Percentiles rank a stretch among this genome's conserved stretches.
phyloP scores from a whole-genome alignment of 2,113 vertebrate species.

The Clarias batrachus region DNA sequence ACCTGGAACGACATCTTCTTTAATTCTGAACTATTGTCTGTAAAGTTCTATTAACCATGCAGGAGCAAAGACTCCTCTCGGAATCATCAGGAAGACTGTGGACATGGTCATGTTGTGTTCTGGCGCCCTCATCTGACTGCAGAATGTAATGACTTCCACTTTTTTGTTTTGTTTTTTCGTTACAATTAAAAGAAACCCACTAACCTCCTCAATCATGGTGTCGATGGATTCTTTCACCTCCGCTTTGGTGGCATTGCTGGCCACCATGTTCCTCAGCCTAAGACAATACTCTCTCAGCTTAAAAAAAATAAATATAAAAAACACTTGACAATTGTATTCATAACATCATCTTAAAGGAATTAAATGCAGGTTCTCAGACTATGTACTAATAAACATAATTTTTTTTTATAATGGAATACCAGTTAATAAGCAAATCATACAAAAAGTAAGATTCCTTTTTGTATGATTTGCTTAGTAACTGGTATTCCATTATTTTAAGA shows the following conservation, averaged over 20 bases:
- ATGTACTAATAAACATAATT: background rate
- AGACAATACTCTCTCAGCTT: slow-evolving; percentile 96
- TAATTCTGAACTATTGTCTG: background rate
- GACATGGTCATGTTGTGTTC: slow-evolving; percentile 28
- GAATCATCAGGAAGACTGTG: background rate
- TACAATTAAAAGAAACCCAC: slow-evolving; percentile 12
- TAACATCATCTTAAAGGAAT: background rate
- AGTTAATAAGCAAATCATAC: background rate
- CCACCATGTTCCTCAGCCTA: slow-evolving; percentile 88
- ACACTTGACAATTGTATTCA: background rate
- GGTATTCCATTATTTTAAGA: background rate
- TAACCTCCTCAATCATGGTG: slow-evolving; percentile 95
- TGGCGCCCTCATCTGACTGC: slow-evolving; percentile 66
- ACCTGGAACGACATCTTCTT: background rate
- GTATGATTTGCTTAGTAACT: background rate
- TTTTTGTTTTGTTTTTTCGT: background rate
- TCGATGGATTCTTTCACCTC: slow-evolving; percentile 83
- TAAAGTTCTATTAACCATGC: background rate
- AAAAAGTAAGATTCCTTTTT: background rate
- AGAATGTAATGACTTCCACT: slow-evolving; percentile 8
- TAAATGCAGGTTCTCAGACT: background rate
- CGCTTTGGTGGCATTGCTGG: slow-evolving; percentile 76
- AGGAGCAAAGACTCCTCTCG: background rate
- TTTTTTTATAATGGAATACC: background rate
- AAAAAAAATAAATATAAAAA: slow-evolving; percentile 37